Conservation (phyloP, 1,140 invertebrate genomes). For the Leptopilina boulardi region DNA sequence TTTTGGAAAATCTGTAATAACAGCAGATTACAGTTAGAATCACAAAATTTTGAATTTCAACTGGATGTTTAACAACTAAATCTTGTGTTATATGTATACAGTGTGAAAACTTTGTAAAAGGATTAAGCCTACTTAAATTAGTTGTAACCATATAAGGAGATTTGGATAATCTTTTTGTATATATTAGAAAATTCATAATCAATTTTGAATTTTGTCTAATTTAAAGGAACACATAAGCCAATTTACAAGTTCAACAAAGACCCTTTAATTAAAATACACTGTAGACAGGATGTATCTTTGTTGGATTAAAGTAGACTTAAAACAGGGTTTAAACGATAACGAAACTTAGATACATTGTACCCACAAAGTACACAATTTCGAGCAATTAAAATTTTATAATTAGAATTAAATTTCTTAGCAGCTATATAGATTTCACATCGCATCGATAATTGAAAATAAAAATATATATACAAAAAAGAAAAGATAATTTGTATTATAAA, state of each 20-base stretch:
- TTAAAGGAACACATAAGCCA: constrained; percentile 1
- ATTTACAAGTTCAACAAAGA: constrained; percentile 17
- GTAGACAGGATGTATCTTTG: constrained; percentile 13
- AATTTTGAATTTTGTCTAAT: constrained; percentile 9
- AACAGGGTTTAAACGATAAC: not conserved
- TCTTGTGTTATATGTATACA: not conserved
- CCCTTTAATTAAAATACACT: constrained; percentile 2
- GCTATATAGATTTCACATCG: no score
- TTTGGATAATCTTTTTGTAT: constrained; percentile 12
- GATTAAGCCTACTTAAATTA: constrained; percentile 3
- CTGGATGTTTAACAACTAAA: not conserved
- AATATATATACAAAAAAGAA: not conserved
- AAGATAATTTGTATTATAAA: not conserved
- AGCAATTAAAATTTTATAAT: constrained; percentile 19
- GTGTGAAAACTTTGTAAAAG: not conserved
- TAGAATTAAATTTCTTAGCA: not conserved
- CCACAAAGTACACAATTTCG: constrained; percentile 13
- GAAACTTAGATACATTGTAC: not conserved
- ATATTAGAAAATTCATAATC: not conserved
- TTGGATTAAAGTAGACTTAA: constrained; percentile 18
- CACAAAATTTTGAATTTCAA: not conserved
- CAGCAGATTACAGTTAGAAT: not conserved
- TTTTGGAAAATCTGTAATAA: no score
- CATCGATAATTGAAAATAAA: no score
- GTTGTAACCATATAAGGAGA: not conserved